Percentiles rank a stretch among this genome's conserved stretches.
phyloP scores from a whole-genome alignment of 2,113 vertebrate species.

The Colossoma macropomum region DNA sequence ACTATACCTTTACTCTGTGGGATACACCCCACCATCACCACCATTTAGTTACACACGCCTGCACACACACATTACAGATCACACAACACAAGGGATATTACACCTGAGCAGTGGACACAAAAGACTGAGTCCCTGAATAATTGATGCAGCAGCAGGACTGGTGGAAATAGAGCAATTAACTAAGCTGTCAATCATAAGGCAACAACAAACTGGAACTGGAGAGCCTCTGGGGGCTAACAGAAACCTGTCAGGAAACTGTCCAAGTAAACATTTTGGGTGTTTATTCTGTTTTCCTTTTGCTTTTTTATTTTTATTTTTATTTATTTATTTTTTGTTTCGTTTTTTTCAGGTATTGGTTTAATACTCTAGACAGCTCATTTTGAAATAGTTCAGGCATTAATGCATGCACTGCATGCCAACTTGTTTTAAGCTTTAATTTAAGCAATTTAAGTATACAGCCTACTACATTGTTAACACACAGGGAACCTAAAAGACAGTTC shows the following conservation, averaged over 20 bases:
- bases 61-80: neutral
- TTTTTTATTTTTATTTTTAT: too few species aligned
- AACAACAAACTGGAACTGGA: neutral
- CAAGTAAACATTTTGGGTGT: neutral
- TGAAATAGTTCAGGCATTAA: neutral
- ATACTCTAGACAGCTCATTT: neutral
- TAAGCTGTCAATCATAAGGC: constrained; percentile 25
- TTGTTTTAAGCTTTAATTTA: neutral
- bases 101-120: constrained; percentile 14
- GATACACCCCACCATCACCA: neutral
- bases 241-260: neutral
- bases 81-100: constrained; percentile 1
- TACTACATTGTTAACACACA: neutral
- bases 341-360: neutral
- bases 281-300: neutral
- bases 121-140: constrained; percentile 25
- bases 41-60: neutral
- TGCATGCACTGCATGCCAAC: neutral
- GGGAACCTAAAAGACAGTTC: neutral
- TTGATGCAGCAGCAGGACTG: constrained; percentile 4
- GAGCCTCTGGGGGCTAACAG: neutral
- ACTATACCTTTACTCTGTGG: neutral
- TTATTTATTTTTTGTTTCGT: too few species aligned
- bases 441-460: neutral
- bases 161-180: constrained; percentile 22